phyloP scores from a whole-genome alignment of 2,888 invertebrate genomes.

The Copidosoma aretas region DNA sequence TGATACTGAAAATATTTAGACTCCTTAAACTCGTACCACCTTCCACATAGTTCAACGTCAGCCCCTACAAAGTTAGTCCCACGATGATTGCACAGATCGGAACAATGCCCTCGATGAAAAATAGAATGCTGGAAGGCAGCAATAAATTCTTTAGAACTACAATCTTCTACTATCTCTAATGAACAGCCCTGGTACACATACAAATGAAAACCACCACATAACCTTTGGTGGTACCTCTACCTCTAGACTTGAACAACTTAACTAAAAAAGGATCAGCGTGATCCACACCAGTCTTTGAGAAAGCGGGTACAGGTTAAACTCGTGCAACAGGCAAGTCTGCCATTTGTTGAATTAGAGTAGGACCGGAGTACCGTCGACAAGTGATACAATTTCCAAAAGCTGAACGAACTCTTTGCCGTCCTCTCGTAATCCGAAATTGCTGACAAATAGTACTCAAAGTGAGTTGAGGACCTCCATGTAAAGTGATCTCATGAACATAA shows the following conservation, averaged over 20 bases:
- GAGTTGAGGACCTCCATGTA: neutral
- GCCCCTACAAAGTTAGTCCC: conserved; percentile 3
- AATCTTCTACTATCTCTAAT: conserved; percentile 9
- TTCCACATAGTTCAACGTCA: neutral
- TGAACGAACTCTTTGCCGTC: neutral
- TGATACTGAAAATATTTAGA: neutral
- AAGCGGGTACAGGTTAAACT: neutral
- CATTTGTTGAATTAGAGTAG: neutral
- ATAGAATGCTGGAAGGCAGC: neutral
- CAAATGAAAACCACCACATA: conserved; percentile 11
- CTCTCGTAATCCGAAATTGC: neutral
- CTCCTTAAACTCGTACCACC: neutral
- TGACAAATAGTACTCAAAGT: neutral
- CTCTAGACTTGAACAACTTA: neutral
- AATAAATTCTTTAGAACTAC: neutral
- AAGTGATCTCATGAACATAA: neutral
- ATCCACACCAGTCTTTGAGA: neutral
- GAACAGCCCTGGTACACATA: conserved; percentile 1
- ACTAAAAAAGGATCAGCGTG: no score
- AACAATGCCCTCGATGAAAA: neutral
- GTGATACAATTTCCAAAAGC: neutral
- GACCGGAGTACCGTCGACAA: neutral
- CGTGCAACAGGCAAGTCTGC: neutral
- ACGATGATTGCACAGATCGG: neutral
- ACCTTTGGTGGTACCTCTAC: neutral